These are phyloP conservation scores for Bugula neritina DNA, from an alignment of 2,888 invertebrate species.

Conservation along the genomic window DNA sequence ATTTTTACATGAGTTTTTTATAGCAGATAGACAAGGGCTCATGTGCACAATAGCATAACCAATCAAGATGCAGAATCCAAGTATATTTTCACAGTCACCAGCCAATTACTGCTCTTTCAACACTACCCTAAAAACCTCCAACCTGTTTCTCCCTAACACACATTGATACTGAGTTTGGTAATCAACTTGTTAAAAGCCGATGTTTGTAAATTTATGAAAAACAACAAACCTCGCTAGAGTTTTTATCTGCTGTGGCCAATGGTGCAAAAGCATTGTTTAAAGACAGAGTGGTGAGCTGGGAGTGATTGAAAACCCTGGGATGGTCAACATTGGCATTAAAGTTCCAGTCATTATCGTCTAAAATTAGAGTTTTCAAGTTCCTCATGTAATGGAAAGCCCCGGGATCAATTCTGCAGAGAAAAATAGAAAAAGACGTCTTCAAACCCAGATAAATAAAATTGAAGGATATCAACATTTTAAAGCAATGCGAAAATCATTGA, in stretches of 20 bases:
- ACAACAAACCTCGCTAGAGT: not conserved
- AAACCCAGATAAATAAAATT: too few relatives aligned
- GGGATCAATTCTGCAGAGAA: slow-evolving; percentile 1
- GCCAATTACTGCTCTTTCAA: not conserved
- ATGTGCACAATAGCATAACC: too few relatives aligned
- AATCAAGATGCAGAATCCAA: too few relatives aligned
- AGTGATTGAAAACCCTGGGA: not conserved
- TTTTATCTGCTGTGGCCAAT: not conserved
- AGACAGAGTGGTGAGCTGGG: not conserved
- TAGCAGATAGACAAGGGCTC: too few relatives aligned
- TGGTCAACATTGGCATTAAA: not conserved
- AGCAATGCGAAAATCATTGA: too few relatives aligned
- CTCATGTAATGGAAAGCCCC: not conserved
- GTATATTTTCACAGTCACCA: too few relatives aligned
- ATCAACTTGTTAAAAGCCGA: too few relatives aligned
- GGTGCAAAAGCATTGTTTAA: slow-evolving; percentile 6
- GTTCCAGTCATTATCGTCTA: slow-evolving; percentile 18
- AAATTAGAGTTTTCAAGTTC: not conserved
- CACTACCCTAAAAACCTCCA: not conserved
- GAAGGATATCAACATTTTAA: too few relatives aligned
- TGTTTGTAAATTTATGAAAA: too few relatives aligned
- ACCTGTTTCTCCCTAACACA: too few relatives aligned
- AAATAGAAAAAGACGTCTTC: not conserved
- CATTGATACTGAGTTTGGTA: too few relatives aligned
- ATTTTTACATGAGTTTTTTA: too few relatives aligned